Conservation (phyloP, 2,888 invertebrate genomes). For the Idaea dimidiata region DNA sequence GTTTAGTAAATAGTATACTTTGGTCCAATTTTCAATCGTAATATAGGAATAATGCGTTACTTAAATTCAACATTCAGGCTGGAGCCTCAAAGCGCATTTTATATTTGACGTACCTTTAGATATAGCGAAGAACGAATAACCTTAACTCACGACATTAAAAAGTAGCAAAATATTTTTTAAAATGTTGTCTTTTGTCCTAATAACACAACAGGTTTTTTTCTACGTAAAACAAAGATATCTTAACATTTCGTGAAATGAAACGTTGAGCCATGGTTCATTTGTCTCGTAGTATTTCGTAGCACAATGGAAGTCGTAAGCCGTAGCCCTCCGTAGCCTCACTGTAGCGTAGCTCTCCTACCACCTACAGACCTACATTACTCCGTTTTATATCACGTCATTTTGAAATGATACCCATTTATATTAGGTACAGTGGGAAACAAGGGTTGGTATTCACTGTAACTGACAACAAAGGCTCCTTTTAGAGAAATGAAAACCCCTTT, state of each 20-base stretch:
- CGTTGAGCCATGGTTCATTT: background rate
- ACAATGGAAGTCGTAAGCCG: background rate
- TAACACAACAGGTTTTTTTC: background rate
- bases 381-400: background rate
- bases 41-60: too few relatives aligned
- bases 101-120: too few relatives aligned
- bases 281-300: background rate
- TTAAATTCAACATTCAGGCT: too few relatives aligned
- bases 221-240: background rate
- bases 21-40: too few relatives aligned
- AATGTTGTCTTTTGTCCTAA: background rate
- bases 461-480: too few relatives aligned
- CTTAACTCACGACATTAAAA: too few relatives aligned
- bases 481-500: too few relatives aligned
- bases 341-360: background rate
- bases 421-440: background rate
- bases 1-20: too few relatives aligned
- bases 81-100: too few relatives aligned
- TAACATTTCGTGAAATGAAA: background rate
- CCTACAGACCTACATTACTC: background rate
- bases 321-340: background rate
- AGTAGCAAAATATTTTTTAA: background rate
- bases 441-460: too few relatives aligned
- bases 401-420: background rate
- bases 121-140: too few relatives aligned